A percentile compares a stretch with the other conserved stretches of the same genome.
Evolutionary conservation across 1,140 invertebrate genomes (phyloP).

Genomic region (Penaeus indicus): DNA sequence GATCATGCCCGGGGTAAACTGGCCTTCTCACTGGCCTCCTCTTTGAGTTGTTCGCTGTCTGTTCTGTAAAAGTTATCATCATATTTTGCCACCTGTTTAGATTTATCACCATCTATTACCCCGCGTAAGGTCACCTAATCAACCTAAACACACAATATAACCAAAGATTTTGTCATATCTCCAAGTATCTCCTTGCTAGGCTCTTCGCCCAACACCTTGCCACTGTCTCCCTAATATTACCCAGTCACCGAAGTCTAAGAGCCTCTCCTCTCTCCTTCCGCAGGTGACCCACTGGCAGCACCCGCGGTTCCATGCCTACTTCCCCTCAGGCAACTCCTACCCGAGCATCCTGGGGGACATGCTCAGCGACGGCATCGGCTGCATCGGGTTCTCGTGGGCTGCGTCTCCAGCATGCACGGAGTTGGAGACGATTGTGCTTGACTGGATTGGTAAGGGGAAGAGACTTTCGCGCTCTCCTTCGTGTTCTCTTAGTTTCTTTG

Average conservation of each 20-base stretch:
- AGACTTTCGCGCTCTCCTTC: neutral
- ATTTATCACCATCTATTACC: no score
- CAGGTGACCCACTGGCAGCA: constrained; percentile 99
- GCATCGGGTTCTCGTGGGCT: constrained; percentile 99
- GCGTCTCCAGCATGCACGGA: constrained; percentile 98
- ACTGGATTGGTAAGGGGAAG: constrained; percentile 89
- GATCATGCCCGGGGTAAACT: constrained; percentile 94
- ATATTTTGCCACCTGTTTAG: no score
- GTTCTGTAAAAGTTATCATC: no score
- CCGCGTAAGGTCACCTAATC: no score
- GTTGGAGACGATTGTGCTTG: constrained; percentile 94
- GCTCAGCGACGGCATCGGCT: constrained; percentile 94
- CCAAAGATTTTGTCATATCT: no score
- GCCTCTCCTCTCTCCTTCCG: constrained; percentile 48
- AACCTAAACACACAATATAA: no score
- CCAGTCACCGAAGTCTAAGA: constrained; percentile 93
- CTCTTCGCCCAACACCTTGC: neutral
- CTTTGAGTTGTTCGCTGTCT: no score
- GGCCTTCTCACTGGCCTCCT: no score
- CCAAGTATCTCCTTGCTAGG: no score
- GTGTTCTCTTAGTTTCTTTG: no score
- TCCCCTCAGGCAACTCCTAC: constrained; percentile 97
- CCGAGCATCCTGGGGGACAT: constrained; percentile 99
- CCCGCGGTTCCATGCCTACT: constrained; percentile 98
- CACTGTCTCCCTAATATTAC: constrained; percentile 77